These are phyloP conservation scores for Hippocampus abdominalis DNA, from an alignment of 2,113 vertebrate species.

Conservation along the genomic window DNA sequence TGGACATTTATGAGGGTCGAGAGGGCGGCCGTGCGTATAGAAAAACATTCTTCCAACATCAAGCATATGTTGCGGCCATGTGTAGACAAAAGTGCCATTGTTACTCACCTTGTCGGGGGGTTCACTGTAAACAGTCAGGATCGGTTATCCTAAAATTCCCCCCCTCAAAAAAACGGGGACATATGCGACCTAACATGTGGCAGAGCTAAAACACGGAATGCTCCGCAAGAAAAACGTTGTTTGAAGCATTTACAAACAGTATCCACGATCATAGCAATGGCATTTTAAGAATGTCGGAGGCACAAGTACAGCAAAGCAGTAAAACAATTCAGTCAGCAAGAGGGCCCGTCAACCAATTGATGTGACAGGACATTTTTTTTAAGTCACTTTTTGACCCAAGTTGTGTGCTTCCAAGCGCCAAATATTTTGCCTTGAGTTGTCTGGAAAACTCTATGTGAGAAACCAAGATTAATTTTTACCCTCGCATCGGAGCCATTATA, in stretches of 20 bases:
- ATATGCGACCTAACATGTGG: neutral
- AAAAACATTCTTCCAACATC: neutral
- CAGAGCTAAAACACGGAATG: neutral
- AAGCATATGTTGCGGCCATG: neutral
- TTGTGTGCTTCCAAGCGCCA: neutral
- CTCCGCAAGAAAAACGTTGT: neutral
- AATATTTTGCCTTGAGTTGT: neutral
- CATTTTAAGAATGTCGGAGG: neutral
- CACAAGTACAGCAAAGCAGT: neutral
- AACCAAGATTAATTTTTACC: neutral
- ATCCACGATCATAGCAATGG: neutral
- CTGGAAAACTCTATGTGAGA: neutral
- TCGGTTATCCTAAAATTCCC: conserved; percentile 15
- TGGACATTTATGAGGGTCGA: neutral
- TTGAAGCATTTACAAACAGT: conserved; percentile 3
- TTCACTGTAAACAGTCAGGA: neutral
- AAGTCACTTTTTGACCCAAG: neutral
- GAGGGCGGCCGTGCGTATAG: neutral
- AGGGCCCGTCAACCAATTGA: neutral
- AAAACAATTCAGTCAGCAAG: neutral
- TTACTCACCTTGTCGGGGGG: conserved; percentile 3
- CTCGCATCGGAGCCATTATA: neutral
- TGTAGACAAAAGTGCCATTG: neutral
- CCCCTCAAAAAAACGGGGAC: neutral
- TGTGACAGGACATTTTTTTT: neutral